These are phyloP conservation scores for Hippopotamyrus pictus DNA, from an alignment of 2,797 vertebrate species.

Conservation along the genomic window DNA sequence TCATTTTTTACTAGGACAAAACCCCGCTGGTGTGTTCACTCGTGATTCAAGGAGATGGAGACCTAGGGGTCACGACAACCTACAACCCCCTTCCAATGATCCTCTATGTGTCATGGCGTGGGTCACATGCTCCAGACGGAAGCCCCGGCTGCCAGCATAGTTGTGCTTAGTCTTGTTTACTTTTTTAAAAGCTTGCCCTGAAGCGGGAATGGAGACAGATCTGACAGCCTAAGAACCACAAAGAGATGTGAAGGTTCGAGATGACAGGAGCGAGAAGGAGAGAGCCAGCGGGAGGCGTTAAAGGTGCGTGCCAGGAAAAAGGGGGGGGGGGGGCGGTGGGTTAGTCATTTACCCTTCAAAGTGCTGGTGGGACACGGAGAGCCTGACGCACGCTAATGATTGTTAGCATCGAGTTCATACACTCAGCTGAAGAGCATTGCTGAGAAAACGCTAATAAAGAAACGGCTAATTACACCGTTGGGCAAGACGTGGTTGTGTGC, in stretches of 20 bases:
- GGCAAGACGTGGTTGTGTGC: not conserved
- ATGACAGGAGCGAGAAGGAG: not conserved
- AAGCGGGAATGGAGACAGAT: not conserved
- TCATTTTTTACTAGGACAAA: conserved; percentile 48
- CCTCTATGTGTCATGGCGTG: not conserved
- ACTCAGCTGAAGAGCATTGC: not conserved
- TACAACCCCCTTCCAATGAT: not conserved
- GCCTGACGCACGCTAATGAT: not conserved
- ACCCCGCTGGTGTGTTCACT: not conserved
- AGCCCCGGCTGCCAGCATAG: not conserved
- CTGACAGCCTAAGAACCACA: not conserved
- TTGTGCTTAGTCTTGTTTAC: not conserved
- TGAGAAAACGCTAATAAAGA: not conserved
- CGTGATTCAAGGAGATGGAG: not conserved
- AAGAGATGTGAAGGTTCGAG: not conserved
- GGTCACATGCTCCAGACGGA: not conserved
- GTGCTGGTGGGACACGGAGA: not conserved
- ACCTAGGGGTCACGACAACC: not conserved
- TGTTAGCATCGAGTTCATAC: not conserved
- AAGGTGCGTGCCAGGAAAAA: not conserved
- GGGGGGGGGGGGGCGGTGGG: not conserved
- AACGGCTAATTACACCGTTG: not conserved
- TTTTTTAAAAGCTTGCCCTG: not conserved
- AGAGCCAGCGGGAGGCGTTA: not conserved
- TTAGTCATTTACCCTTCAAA: not conserved